A percentile compares a stretch with the other conserved stretches of the same genome.
phyloP scores from a whole-genome alignment of 2,797 vertebrate species.

The Pseudocheirus occidentalis region DNA sequence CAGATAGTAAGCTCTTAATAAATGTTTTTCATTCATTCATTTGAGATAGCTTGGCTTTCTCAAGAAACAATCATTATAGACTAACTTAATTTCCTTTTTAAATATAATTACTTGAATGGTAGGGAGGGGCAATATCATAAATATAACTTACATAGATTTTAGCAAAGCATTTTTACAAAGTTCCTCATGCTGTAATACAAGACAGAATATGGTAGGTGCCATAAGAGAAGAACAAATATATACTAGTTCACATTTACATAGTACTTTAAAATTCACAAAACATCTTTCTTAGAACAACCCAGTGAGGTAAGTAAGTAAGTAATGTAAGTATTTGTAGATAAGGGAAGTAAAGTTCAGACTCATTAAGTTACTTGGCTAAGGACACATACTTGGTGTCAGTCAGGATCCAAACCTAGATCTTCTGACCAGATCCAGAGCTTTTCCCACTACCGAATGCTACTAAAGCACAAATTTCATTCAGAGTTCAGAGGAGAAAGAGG shows the following conservation, averaged over 20 bases:
- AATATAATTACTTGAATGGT: not conserved
- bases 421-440: not conserved
- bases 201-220: not conserved
- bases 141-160: not conserved
- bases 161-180: not conserved
- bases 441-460: not conserved
- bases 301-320: not conserved
- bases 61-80: not conserved
- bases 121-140: not conserved
- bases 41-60: not conserved
- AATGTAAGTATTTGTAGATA: not conserved
- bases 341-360: slow-evolving; percentile 5
- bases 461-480: not conserved
- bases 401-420: not conserved
- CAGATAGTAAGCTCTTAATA: not conserved
- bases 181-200: not conserved
- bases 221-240: not conserved
- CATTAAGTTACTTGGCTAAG: not conserved
- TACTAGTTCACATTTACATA: not conserved
- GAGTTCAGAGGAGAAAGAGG: not conserved
- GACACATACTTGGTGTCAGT: not conserved
- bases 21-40: not conserved
- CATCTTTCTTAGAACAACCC: too few relatives aligned
- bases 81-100: not conserved
- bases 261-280: not conserved